These are phyloP conservation scores for Capitella teleta DNA, from an alignment of 1,140 invertebrate species.

Conservation along the genomic window DNA sequence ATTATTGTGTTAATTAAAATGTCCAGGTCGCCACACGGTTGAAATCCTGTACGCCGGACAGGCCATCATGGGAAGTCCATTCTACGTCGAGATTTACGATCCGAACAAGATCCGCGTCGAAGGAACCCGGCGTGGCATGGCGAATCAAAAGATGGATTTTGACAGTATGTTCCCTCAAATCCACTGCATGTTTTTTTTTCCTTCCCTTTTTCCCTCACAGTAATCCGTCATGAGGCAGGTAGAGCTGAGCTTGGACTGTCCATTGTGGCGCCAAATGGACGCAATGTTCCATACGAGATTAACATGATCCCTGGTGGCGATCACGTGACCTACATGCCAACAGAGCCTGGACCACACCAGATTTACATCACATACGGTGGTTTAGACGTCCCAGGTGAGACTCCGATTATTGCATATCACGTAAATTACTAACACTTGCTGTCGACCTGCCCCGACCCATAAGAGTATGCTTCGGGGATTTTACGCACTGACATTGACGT, in stretches of 20 bases:
- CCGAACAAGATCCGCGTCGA: conserved; percentile 56
- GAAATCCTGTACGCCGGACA: conserved; percentile 86
- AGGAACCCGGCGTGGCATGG: conserved; percentile 31
- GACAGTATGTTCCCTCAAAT: conserved; percentile 26
- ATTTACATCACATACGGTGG: conserved; percentile 79
- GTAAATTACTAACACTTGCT: no score
- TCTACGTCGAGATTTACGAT: conserved; percentile 89
- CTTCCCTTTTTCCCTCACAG: conserved; percentile 44
- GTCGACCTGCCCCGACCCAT: no score
- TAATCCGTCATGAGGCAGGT: conserved; percentile 75
- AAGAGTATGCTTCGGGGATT: no score
- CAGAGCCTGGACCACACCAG: conserved; percentile 76
- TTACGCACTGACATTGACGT: no score
- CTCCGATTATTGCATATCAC: no score
- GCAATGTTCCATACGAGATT: conserved; percentile 70
- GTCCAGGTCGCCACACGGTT: conserved; percentile 58
- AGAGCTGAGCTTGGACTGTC: conserved; percentile 79
- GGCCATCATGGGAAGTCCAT: conserved; percentile 86
- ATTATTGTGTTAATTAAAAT: background rate
- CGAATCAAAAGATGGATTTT: conserved; percentile 41
- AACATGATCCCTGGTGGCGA: conserved; percentile 59
- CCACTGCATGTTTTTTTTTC: no score
- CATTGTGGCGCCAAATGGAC: conserved; percentile 76
- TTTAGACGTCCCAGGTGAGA: conserved; percentile 48
- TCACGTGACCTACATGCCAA: conserved; percentile 73